Base-by-base conservation (phyloP, 2,888 invertebrate genomes). In the Sphaerolaimus hirsutus region DNA sequence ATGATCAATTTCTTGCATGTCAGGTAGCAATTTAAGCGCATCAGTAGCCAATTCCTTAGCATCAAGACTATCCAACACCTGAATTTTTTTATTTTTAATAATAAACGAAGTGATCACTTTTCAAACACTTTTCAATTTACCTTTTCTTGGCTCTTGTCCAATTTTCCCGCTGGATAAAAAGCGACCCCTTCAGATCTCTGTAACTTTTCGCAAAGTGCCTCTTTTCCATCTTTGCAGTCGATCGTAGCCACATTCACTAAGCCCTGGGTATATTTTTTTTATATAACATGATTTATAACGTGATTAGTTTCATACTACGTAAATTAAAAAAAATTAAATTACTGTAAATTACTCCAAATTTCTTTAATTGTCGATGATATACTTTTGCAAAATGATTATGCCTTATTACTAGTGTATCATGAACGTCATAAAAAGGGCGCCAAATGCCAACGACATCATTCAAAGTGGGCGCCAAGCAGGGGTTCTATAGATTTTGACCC, bases 21-120 rank as follows among this genome's bases (percentile, higher is more conserved):
- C 73, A 2, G 77, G 77, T 26, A 78, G 63, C 49, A 72, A 67
- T 46, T 68, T 66, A 42, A 77, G 63, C 43, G 76, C 69, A 53
- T 71, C 67, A 49, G 71, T 68, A 7, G 74, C 66, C 46, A 77
- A 66, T 53, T 74, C 74, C 56, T 73, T 71, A 23, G 64, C 61
- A 52, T 67, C 64, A 40, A 65, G 54, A 42, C 60, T 62, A 17
- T 54, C 52, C 19, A 69, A 59, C 48, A 58, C 60, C 65, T 65
- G 52, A 35, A 56, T 52, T 21, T 17, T 27, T 14, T 27, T 21
- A 25, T 19, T 25, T n/a, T 24, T 56, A 56, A 53, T 47, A 61
- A 4, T 14, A 22, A 41, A 14, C 62, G 50, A 54, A 32, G 29
- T 55, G 59, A 24, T 53, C n/a, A n/a, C n/a, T n/a, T 23, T 23